These are phyloP conservation scores for Hecatera dysodea DNA, from an alignment of 2,888 invertebrate genomes.

Conservation along the genomic window DNA sequence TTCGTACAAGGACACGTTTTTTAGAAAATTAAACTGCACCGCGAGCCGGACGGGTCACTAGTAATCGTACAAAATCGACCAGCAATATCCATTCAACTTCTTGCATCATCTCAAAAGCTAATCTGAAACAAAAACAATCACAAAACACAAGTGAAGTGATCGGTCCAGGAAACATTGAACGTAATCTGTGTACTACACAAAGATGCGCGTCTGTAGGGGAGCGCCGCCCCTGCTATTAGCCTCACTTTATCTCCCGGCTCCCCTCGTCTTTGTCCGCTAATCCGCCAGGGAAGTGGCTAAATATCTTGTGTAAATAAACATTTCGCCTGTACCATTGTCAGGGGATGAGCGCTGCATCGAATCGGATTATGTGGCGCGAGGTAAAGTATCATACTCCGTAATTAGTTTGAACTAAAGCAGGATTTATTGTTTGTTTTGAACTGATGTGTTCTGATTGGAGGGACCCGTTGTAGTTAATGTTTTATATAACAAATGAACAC, in stretches of 20 bases:
- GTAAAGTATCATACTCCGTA: slow-evolving; percentile 81
- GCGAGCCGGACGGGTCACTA: no score
- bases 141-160: slow-evolving; percentile 56
- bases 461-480: slow-evolving; percentile 16
- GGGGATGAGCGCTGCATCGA: slow-evolving; percentile 84
- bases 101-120: slow-evolving; percentile 5
- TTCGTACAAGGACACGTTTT: no score
- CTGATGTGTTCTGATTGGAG: slow-evolving; percentile 21
- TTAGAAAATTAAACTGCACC: no score
- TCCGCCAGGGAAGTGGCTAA: slow-evolving; percentile 90
- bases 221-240: slow-evolving; percentile 87
- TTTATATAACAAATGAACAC: slow-evolving; percentile 18
- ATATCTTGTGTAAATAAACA: slow-evolving; percentile 91
- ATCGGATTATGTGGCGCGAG: slow-evolving; percentile 87
- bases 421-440: slow-evolving; percentile 73
- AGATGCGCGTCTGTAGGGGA: slow-evolving; percentile 78
- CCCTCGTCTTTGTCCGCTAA: slow-evolving; percentile 87
- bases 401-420: slow-evolving; percentile 80
- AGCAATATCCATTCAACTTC: neutral
- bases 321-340: slow-evolving; percentile 86
- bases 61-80: neutral
- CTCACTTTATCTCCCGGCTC: slow-evolving; percentile 83
- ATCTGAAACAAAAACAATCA: slow-evolving; percentile 62
- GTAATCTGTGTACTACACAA: slow-evolving; percentile 85
- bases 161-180: slow-evolving; percentile 64